A percentile compares a stretch with the other conserved stretches of the same genome.
phyloP scores from a whole-genome alignment of 1,140 invertebrate genomes.

The Pygmarrhopalites habei region DNA sequence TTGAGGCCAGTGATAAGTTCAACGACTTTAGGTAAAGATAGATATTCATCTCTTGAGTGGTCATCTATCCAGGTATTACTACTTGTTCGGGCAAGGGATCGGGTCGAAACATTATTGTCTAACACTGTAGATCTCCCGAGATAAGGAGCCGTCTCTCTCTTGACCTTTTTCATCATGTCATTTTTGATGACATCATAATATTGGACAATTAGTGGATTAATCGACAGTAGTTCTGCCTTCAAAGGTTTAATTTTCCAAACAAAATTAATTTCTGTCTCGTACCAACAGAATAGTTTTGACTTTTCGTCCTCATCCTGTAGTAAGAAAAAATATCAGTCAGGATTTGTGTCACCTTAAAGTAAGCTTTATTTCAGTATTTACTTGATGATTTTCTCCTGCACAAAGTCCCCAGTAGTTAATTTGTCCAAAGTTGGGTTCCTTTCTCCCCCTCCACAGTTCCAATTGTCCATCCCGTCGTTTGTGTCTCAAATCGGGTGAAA shows the following conservation, averaged over 20 bases:
- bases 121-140: not conserved
- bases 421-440: not conserved
- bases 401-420: slow-evolving; percentile 41
- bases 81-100: not conserved
- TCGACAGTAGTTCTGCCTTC: slow-evolving; percentile 12
- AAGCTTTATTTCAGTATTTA: not conserved
- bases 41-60: not conserved
- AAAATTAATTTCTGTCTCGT: not conserved
- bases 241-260: slow-evolving; percentile 17
- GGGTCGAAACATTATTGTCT: not conserved
- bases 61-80: slow-evolving; percentile 7
- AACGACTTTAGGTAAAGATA: slow-evolving; percentile 16
- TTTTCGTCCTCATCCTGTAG: not conserved
- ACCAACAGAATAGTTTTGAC: slow-evolving; percentile 18
- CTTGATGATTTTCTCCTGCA: slow-evolving; percentile 9
- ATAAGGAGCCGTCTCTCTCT: not conserved
- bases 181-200: slow-evolving; percentile 8
- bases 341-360: not conserved
- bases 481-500: too few species aligned
- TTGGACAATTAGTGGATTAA: not conserved
- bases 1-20: slow-evolving; percentile 32
- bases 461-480: not conserved
- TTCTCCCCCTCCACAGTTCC: not conserved
- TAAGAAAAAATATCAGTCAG: not conserved
- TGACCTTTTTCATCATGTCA: not conserved